Conservation (phyloP, 2,888 invertebrate genomes). For the Anarsia innoxiella region DNA sequence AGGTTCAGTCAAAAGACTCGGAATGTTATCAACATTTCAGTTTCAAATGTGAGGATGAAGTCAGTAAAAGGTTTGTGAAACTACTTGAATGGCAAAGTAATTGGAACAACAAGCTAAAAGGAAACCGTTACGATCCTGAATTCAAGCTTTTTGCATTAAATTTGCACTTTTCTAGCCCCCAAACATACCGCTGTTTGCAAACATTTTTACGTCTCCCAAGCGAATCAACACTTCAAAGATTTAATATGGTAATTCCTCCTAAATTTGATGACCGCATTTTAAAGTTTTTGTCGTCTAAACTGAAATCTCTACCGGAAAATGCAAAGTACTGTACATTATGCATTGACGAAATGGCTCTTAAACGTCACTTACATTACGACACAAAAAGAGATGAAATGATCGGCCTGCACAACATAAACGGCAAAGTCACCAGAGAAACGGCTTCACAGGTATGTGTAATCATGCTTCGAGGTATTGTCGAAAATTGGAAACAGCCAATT, state of each 20-base stretch:
- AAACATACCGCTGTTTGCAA: conserved; percentile 13
- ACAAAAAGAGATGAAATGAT: conserved; percentile 17
- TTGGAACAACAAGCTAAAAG: conserved; percentile 7
- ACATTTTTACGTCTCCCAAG: background rate
- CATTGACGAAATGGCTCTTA: conserved; percentile 13
- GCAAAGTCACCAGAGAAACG: conserved; percentile 13
- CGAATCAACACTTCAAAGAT: background rate
- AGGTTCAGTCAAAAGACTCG: background rate
- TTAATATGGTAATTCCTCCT: background rate
- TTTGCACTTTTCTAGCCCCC: conserved; percentile 15
- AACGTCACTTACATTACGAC: conserved; percentile 15
- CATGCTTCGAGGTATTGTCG: conserved; percentile 18
- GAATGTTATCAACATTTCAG: background rate
- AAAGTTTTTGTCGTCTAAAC: background rate
- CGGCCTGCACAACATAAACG: conserved; percentile 19
- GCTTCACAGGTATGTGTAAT: conserved; percentile 19
- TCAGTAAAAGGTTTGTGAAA: background rate
- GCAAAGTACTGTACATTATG: conserved; percentile 13
- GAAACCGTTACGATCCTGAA: conserved; percentile 16
- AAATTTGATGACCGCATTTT: background rate
- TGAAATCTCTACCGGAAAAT: conserved; percentile 7
- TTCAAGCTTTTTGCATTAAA: conserved; percentile 17
- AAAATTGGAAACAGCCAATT: conserved; percentile 18
- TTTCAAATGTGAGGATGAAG: background rate
- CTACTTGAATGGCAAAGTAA: background rate